Evolutionary conservation across 2,888 invertebrate species (phyloP).

Genomic region (Cheilosia impressa): DNA sequence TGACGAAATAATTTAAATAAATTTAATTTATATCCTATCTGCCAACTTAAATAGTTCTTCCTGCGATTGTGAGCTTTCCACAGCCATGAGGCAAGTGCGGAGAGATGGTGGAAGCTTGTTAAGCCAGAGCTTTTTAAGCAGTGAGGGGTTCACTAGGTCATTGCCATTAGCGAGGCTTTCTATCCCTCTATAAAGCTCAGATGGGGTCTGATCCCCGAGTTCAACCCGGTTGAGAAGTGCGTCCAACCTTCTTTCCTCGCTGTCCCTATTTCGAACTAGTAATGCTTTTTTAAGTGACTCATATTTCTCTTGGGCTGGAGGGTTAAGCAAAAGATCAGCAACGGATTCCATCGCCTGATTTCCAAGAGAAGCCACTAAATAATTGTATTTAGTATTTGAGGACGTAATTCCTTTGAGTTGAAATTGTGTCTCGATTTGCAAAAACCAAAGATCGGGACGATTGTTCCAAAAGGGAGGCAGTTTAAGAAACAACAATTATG

Average conservation of each 20-base stretch:
- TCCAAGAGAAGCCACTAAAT: constrained; percentile 27
- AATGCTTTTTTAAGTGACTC: constrained; percentile 28
- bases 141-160: constrained; percentile 6
- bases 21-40: rapidly evolving
- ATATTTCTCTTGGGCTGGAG: too few species aligned
- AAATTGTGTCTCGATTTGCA: constrained; percentile 31
- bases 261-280: constrained; percentile 30
- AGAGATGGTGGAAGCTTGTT: too few species aligned
- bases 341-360: constrained; percentile 41
- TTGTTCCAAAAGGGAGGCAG: constrained; percentile 28
- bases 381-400: constrained; percentile 37
- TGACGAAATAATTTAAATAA: too few species aligned
- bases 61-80: too few species aligned
- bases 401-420: constrained; percentile 29
- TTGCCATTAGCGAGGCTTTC: constrained; percentile 26
- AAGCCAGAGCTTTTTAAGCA: too few species aligned
- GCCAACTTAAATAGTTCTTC: too few species aligned
- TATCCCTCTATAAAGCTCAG: constrained; percentile 22
- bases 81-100: too few species aligned
- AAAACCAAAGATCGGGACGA: too few species aligned
- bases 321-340: constrained; percentile 25
- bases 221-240: constrained; percentile 17
- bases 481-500: not conserved
- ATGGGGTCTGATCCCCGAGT: constrained; percentile 10
- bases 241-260: constrained; percentile 27